Evolutionary conservation across 2,797 vertebrate genomes (phyloP).

Genomic region (Dallia pectoralis): DNA sequence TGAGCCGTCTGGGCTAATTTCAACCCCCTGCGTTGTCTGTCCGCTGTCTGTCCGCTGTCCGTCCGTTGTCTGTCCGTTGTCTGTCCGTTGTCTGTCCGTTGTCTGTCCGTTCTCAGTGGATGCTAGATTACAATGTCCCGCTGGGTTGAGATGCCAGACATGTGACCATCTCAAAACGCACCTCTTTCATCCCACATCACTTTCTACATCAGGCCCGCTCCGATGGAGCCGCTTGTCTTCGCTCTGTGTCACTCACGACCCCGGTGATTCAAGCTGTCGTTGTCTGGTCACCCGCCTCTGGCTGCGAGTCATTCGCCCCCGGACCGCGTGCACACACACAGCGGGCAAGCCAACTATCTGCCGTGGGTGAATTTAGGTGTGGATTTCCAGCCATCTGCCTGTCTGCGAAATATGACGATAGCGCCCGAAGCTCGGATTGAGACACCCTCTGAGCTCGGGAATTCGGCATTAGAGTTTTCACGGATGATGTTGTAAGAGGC

Average conservation of each 20-base stretch:
- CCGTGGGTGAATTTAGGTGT: constrained; percentile 24
- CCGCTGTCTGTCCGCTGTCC: too few relatives aligned
- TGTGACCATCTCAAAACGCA: too few relatives aligned
- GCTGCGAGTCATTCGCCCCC: constrained; percentile 34
- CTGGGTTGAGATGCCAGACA: too few relatives aligned
- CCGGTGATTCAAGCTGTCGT: constrained; percentile 16
- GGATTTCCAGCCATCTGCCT: constrained; percentile 51
- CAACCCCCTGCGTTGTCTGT: too few relatives aligned
- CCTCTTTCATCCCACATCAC: neutral
- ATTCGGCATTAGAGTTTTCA: constrained; percentile 10
- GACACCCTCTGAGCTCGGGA: constrained; percentile 24
- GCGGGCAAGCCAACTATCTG: constrained; percentile 34
- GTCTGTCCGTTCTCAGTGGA: too few relatives aligned
- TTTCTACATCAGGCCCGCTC: neutral
- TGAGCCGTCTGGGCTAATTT: too few relatives aligned
- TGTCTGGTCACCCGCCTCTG: constrained; percentile 20
- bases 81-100: too few relatives aligned
- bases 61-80: too few relatives aligned
- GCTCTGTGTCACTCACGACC: constrained; percentile 13
- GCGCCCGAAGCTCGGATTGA: constrained; percentile 29
- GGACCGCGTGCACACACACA: constrained; percentile 25
- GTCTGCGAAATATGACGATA: constrained; percentile 44
- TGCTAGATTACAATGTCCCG: too few relatives aligned
- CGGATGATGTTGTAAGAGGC: neutral
- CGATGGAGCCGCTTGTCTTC: constrained; percentile 1